Percentiles rank a stretch among this genome's conserved stretches.
These are phyloP conservation scores for Trichogramma evanescens DNA, from an alignment of 2,888 invertebrate species.

Conservation along the genomic window DNA sequence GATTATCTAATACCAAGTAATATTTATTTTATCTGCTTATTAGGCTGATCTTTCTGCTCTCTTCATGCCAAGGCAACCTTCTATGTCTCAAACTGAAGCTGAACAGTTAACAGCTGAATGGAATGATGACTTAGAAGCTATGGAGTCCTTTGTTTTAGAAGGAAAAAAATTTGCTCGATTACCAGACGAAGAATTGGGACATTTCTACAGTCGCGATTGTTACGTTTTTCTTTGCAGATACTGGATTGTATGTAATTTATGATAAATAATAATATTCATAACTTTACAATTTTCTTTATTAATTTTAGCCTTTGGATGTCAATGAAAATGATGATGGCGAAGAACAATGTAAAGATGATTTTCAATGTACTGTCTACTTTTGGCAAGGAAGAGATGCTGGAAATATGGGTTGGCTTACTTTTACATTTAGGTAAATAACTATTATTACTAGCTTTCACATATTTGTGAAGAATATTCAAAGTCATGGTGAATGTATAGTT, in stretches of 20 bases:
- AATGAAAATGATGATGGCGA: slow-evolving; percentile 55
- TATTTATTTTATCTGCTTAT: slow-evolving; percentile 28
- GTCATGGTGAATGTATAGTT: slow-evolving; percentile 41
- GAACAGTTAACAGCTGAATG: slow-evolving; percentile 87
- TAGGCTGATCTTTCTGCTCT: slow-evolving; percentile 88
- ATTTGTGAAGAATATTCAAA: not conserved
- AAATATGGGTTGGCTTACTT: slow-evolving; percentile 99
- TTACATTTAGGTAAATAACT: slow-evolving; percentile 73
- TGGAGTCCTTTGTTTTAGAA: slow-evolving; percentile 96
- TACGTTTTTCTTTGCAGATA: slow-evolving; percentile 98
- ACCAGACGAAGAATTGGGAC: slow-evolving; percentile 87
- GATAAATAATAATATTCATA: not conserved
- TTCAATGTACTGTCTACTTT: slow-evolving; percentile 97
- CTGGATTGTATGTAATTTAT: slow-evolving; percentile 57
- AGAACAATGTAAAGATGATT: slow-evolving; percentile 60
- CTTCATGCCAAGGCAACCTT: slow-evolving; percentile 88
- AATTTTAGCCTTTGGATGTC: slow-evolving; percentile 40
- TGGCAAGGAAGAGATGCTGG: slow-evolving; percentile 97
- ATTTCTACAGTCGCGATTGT: slow-evolving; percentile 90
- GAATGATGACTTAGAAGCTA: slow-evolving; percentile 93
- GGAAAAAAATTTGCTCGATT: slow-evolving; percentile 94
- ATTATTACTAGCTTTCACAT: not conserved
- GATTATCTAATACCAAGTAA: slow-evolving; percentile 1
- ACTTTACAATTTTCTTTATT: not conserved
- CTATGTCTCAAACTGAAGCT: slow-evolving; percentile 79